Evolutionary conservation across 2,113 vertebrate species (phyloP).

Genomic region (Rhinoderma darwinii): DNA sequence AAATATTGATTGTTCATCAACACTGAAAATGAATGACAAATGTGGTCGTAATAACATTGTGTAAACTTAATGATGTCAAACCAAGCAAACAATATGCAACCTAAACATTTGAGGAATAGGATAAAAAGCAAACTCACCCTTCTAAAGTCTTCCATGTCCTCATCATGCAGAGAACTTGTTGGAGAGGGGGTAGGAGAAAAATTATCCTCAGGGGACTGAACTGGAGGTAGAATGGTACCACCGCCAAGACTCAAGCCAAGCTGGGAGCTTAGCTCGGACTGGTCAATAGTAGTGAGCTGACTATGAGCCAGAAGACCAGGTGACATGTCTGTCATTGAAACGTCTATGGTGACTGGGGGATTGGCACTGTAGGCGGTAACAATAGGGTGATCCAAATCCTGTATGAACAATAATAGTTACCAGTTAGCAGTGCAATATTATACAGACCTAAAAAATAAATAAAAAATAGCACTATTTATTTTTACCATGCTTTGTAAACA

Average conservation of each 20-base stretch:
- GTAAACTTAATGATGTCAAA: background rate
- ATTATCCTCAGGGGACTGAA: slow-evolving; percentile 82
- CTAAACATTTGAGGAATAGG: background rate
- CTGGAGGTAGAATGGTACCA: slow-evolving; percentile 75
- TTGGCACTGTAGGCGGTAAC: slow-evolving; percentile 86
- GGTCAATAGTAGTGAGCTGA: slow-evolving; percentile 90
- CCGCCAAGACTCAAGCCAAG: slow-evolving; percentile 86
- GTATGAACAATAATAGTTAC: slow-evolving; percentile 13
- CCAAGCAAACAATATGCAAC: background rate
- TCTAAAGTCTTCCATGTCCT: slow-evolving; percentile 86
- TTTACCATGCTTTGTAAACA: no score
- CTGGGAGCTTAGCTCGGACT: slow-evolving; percentile 88
- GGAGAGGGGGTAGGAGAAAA: slow-evolving; percentile 83
- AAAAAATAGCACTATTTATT: no score
- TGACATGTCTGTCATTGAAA: slow-evolving; percentile 83
- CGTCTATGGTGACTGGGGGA: slow-evolving; percentile 87
- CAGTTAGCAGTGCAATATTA: background rate
- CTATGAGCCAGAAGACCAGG: slow-evolving; percentile 80
- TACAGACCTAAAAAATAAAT: no score
- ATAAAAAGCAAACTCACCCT: slow-evolving; percentile 71
- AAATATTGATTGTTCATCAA: no score
- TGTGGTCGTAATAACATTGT: no score
- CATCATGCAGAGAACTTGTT: slow-evolving; percentile 85
- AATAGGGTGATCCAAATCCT: slow-evolving; percentile 89
- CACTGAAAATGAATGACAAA: no score